Conservation (phyloP, 2,113 vertebrate species). For the Sisor rabdophorus region DNA sequence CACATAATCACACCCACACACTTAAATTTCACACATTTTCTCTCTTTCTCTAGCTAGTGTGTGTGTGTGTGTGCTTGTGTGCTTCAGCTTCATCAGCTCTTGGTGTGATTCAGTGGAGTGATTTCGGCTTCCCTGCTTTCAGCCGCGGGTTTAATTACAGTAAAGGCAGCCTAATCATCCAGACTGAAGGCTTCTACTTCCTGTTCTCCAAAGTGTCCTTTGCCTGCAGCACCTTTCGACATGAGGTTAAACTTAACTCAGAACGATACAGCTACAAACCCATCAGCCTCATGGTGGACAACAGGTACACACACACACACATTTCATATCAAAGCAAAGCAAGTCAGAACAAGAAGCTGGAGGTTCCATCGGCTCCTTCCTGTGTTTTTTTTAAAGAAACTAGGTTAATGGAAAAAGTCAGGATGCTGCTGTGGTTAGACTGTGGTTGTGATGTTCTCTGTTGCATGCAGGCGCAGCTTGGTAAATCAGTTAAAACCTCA, state of each 20-base stretch:
- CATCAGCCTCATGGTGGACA: constrained; percentile 59
- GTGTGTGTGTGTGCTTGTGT: background rate
- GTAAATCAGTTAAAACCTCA: background rate
- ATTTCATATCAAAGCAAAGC: too few species aligned
- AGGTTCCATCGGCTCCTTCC: background rate
- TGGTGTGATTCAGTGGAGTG: constrained; percentile 52
- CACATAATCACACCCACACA: too few species aligned
- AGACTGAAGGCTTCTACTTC: constrained; percentile 60
- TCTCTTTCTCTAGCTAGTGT: too few species aligned
- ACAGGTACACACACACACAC: constrained; percentile 48
- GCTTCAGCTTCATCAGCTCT: background rate
- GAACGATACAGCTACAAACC: constrained; percentile 35
- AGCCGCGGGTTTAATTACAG: constrained; percentile 42
- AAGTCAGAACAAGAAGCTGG: background rate
- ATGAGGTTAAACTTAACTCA: constrained; percentile 55
- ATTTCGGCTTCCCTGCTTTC: constrained; percentile 10
- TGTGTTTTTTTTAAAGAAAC: background rate
- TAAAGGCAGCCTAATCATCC: constrained; percentile 46
- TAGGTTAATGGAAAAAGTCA: background rate
- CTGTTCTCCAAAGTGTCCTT: constrained; percentile 66
- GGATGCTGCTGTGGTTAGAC: background rate
- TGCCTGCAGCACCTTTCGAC: constrained; percentile 50
- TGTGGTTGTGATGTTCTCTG: background rate
- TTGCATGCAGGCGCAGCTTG: constrained; percentile 7
- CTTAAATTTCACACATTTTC: too few species aligned